Evolutionary conservation across 2,888 invertebrate genomes (phyloP), one percentile per base, ranked within the genome.

Genomic region (Volucella zonaria): DNA sequence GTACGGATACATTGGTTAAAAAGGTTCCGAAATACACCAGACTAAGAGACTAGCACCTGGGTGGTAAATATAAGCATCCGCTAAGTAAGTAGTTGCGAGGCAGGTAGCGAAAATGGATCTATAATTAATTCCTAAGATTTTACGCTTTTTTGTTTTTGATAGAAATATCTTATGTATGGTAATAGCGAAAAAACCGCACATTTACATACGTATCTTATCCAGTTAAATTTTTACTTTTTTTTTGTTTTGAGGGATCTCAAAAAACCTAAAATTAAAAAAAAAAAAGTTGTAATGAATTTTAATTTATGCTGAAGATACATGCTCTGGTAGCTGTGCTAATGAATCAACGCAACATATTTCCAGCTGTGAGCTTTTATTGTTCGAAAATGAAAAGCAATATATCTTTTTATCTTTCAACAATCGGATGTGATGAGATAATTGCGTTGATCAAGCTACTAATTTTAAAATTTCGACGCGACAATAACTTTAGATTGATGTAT

Each of bases 261-360:
- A 81, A 75, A 62, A 40, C 12, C 15, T 11, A 45, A 68, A 54
- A 54, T 81, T 81, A 58, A 68, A 14, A 71, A 59, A 66, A 71
- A 80, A 64, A 14, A 18, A 18, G 42, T 15, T 12, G 61, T 71
- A 75, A 80, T 79, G 80, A 85, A 76, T 81, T 81, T 68, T 81
- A 71, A 81, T 77, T 81, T 68, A 81, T 85, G 80, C 56, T 61
- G 61, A 76, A 73, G 62, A 76, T 73, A 73, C 76, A 73, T 85
- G 85, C 73, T 67, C 73, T 76, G 80, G 68, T 76, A 81, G 76
- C 76, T 59, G 68, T 73, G 76, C 54, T 85, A 73, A 85, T 81
- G 75, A 85, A 85, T 85, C 85, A 85, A 81, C 71, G 76, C 67
- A 77, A 76, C 85, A 81, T 76, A 77, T 81, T 73, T 77, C 76